phyloP scores from a whole-genome alignment of 2,888 invertebrate species.

The Anarsia innoxiella region DNA sequence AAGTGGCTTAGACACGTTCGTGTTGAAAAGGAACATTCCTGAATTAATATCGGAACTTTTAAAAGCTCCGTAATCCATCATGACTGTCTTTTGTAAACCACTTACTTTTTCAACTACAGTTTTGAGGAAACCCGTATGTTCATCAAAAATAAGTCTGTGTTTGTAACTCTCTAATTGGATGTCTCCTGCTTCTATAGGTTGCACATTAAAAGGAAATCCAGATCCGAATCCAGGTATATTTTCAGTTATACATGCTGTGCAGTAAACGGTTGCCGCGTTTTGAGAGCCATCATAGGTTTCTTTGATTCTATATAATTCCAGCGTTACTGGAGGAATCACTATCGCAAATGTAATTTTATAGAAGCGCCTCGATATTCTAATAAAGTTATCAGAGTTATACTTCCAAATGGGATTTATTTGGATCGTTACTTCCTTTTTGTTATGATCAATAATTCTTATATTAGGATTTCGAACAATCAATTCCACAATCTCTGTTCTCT shows the following conservation, averaged over 20 bases:
- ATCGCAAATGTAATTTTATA: conserved; percentile 83
- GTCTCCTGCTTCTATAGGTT: conserved; percentile 83
- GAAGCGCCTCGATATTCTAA: conserved; percentile 55
- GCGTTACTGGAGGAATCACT: conserved; percentile 83
- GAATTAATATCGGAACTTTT: conserved; percentile 90
- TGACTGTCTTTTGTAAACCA: conserved; percentile 37
- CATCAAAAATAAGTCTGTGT: conserved; percentile 86
- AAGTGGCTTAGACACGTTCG: conserved; percentile 86
- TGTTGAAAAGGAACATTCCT: conserved; percentile 97
- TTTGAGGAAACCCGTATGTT: conserved; percentile 85
- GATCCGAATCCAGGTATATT: conserved; percentile 19
- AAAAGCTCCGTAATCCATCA: conserved; percentile 88
- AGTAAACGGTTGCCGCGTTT: conserved; percentile 53
- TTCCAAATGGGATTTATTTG: conserved; percentile 63
- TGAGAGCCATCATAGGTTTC: conserved; percentile 39
- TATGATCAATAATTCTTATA: conserved; percentile 82
- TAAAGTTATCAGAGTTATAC: conserved; percentile 35
- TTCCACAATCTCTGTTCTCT: conserved; percentile 85
- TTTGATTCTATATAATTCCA: conserved; percentile 79
- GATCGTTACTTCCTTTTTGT: conserved; percentile 67
- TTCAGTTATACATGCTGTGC: conserved; percentile 42
- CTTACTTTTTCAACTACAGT: conserved; percentile 79
- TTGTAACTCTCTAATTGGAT: conserved; percentile 88
- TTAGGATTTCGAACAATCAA: conserved; percentile 81
- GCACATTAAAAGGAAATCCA: conserved; percentile 59